These are phyloP conservation scores for Arenaria interpres DNA, from an alignment of 2,113 vertebrate species.

Conservation along the genomic window DNA sequence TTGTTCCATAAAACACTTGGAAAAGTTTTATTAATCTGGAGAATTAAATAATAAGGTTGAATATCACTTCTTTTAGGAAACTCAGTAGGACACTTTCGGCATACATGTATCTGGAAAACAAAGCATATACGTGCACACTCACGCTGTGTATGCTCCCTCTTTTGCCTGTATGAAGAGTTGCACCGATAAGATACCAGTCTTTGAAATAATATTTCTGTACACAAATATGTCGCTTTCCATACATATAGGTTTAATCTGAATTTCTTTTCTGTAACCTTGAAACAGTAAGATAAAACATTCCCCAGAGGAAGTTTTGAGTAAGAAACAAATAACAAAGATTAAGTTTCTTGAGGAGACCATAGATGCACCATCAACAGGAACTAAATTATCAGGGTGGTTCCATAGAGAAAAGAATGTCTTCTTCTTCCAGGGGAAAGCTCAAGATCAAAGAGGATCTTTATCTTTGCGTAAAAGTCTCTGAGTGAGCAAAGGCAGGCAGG, in stretches of 20 bases:
- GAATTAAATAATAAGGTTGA: neutral
- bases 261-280: neutral
- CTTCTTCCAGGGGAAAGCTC: neutral
- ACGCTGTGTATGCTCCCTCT: neutral
- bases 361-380: neutral
- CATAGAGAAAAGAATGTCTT: neutral
- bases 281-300: neutral
- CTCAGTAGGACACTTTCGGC: neutral
- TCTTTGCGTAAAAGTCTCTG: conserved; percentile 1
- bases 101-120: neutral
- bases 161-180: neutral
- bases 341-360: neutral
- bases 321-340: neutral
- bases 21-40: neutral
- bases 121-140: neutral
- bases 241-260: neutral
- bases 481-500: neutral
- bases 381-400: neutral
- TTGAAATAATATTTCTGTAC: neutral
- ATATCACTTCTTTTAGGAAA: neutral
- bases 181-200: neutral
- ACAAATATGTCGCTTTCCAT: neutral
- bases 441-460: conserved; percentile 41
- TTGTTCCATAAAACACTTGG: neutral
- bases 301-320: neutral